Conservation (phyloP, 2,113 vertebrate genomes). For the Eulacestoma nigropectus region DNA sequence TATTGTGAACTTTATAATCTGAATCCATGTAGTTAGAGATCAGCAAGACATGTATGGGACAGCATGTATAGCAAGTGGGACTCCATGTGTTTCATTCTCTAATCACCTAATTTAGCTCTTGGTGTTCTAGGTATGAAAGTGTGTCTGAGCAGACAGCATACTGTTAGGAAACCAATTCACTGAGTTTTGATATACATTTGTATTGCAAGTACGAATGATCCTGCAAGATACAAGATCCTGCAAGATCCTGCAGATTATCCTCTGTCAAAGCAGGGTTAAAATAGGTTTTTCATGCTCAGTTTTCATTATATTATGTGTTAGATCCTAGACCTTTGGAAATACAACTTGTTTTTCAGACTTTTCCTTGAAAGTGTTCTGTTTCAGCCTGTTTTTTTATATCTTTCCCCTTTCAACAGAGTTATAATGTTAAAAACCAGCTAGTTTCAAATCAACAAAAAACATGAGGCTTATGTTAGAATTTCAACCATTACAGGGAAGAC, state of each 20-base stretch:
- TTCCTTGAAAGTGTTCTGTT: background rate
- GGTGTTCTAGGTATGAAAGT: background rate
- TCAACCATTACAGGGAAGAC: background rate
- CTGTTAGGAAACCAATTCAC: background rate
- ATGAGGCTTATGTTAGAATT: background rate
- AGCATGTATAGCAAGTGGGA: background rate
- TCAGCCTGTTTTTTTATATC: background rate
- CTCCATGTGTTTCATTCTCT: background rate
- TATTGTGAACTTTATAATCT: background rate
- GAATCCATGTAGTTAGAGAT: background rate
- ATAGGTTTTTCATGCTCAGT: background rate
- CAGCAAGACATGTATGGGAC: background rate
- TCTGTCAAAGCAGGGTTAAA: background rate
- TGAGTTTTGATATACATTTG: background rate
- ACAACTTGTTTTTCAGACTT: background rate
- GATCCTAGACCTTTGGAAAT: background rate
- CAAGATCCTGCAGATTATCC: background rate
- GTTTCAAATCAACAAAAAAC: background rate
- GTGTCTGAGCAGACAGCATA: background rate
- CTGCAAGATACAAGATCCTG: background rate
- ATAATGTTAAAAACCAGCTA: background rate
- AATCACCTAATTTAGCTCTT: background rate
- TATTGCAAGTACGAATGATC: background rate
- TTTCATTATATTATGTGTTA: background rate
- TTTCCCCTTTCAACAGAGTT: background rate